A percentile compares a stretch with the other conserved stretches of the same genome.
Conservation (phyloP, 2,888 invertebrate genomes). For the Erynnis tages region DNA sequence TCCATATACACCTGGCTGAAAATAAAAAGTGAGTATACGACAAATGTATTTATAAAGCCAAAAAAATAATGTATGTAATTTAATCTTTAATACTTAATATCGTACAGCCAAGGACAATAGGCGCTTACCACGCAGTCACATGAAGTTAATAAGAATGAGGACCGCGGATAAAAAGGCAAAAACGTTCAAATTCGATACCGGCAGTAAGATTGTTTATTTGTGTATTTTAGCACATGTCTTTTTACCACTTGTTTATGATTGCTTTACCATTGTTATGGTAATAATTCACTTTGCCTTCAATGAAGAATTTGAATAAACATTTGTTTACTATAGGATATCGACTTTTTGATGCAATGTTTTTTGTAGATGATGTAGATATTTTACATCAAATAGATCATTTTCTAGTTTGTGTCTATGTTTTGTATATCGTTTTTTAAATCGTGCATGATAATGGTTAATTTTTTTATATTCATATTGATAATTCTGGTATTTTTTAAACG, state of each 20-base stretch:
- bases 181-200: conserved; percentile 83
- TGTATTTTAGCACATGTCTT: conserved; percentile 40
- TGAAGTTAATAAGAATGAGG: conserved; percentile 84
- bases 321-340: background rate
- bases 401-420: no score
- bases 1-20: conserved; percentile 95
- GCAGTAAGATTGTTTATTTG: conserved; percentile 70
- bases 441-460: no score
- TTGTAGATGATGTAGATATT: background rate
- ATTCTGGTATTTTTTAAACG: no score
- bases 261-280: conserved; percentile 47
- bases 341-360: conserved; percentile 1
- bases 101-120: conserved; percentile 69
- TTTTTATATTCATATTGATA: no score
- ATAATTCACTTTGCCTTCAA: conserved; percentile 32
- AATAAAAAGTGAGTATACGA: conserved; percentile 92
- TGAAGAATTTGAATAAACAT: background rate
- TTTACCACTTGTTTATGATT: conserved; percentile 54
- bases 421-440: background rate
- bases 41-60: background rate
- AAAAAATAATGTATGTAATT: background rate
- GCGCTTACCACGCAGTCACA: conserved; percentile 80
- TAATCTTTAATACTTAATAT: conserved; percentile 47
- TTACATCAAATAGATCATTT: no score
- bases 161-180: conserved; percentile 79